These are phyloP conservation scores for Lepidochitona cinerea DNA, from an alignment of 2,888 invertebrate genomes.

Conservation along the genomic window DNA sequence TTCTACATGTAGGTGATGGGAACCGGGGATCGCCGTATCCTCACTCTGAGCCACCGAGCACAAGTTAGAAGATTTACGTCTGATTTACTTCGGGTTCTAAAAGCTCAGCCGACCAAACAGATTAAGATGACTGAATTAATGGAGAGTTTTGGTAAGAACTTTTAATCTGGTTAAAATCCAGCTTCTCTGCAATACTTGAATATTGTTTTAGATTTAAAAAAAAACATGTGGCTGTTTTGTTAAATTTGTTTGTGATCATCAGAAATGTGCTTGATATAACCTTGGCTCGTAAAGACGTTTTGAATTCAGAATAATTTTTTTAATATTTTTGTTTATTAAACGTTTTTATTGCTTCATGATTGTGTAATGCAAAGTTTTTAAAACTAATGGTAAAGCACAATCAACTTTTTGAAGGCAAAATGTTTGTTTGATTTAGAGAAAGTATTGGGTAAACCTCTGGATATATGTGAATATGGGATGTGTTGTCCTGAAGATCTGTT, in stretches of 20 bases:
- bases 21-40: constrained; percentile 86
- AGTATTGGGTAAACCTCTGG: constrained; percentile 76
- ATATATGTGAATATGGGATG: constrained; percentile 89
- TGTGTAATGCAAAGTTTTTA: too few relatives aligned
- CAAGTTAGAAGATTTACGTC: constrained; percentile 87
- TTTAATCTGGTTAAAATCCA: too few relatives aligned
- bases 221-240: too few relatives aligned
- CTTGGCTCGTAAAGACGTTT: too few relatives aligned
- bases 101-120: constrained; percentile 85
- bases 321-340: too few relatives aligned
- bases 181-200: too few relatives aligned
- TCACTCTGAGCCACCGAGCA: constrained; percentile 89
- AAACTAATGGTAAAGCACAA: neutral
- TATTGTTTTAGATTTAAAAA: too few relatives aligned
- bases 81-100: constrained; percentile 88
- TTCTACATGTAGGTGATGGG: constrained; percentile 83
- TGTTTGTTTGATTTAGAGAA: constrained; percentile 57
- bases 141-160: constrained; percentile 76
- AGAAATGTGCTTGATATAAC: too few relatives aligned
- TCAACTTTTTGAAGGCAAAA: neutral
- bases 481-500: constrained; percentile 81
- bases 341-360: too few relatives aligned
- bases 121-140: constrained; percentile 80
- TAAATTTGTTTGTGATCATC: too few relatives aligned
- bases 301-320: too few relatives aligned